Evolutionary conservation across 2,113 vertebrate species (phyloP), one percentile per base, ranked within the genome.

Genomic region (Anser cygnoides): DNA sequence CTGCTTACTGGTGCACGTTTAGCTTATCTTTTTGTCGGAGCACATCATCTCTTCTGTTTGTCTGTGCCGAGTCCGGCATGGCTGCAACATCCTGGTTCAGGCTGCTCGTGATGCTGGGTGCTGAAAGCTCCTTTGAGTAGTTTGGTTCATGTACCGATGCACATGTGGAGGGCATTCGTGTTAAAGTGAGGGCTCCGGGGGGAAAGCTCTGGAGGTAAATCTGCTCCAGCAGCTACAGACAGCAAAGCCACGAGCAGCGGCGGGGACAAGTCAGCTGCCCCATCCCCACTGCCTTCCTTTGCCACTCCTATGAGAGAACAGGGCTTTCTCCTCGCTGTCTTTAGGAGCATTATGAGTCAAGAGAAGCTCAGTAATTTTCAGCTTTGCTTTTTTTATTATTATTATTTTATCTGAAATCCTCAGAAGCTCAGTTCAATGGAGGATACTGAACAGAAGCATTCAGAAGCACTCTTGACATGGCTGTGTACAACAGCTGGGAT

Each of bases 161-260:
- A 0, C 1, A 0, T 33, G 57, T 9, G 66, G 44, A 78, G 25
- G 22, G 7, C 58, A 21, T 18, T 78, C 23, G 9, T 1, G 2
- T 4, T 26, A 39, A 72, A 66, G 59, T 4, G 31, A 41, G 29
- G 28, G 2, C 25, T 43, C 59, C 11, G 22, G 19, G 10, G 13
- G 43, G 71, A 52, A 50, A 44, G 50, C 31, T 54, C 39, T 49
- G 68, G 41, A 75, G 55, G 46, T 43, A 29, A 50, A 52, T 44
- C 55, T 17, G 5, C 31, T 43, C 17, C 46, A 62, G 46, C 46
- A 35, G 31, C 16, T 50, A 14, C 31, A 25, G 41, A 21, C 13
- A 39, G 13, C 20, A 71, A 75, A 54, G 25, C 28, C 28, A 50
- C 19, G 11, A 54, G 59, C 7, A 52, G 18, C 1, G 21, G 6